Base-by-base conservation (phyloP, 2,113 vertebrate genomes). In the Pungitius pungitius region DNA sequence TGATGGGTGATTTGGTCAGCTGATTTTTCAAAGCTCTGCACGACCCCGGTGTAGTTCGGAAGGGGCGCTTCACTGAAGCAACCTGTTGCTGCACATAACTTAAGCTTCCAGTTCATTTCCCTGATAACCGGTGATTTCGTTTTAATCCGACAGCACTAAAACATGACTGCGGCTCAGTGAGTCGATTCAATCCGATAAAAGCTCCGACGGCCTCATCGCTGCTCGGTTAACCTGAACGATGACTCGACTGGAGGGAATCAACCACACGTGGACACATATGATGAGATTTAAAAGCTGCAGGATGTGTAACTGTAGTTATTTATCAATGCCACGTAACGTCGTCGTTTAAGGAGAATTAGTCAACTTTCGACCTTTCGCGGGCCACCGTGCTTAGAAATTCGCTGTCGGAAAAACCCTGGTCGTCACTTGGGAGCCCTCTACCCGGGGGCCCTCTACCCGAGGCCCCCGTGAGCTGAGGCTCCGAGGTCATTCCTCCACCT, bases 221-320 rank as follows among this genome's bases (percentile, higher is more conserved):
- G 35, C 52, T 67, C 51, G 56, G 4, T 65, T 78, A 73, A 81
- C 65, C 57, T 80, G 70, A 62, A 75, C 67, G 68, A 71, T 49
- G 67, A 84, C 58, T 65, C 60, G 57, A 13, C 78, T 20, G 71
- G 24, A 76, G 14, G 57, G 4, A 27, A 70, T 70, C n/a, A 73
- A 10, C 35, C 49, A 56, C 65, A 73, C 22, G 45, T 33, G 58
- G 40, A 51, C 65, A 30, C 45, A 40, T 14, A 63, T 42, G 40
- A 8, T 3, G 45, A 61, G 49, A 35, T 51, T 52, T 61, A 3
- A 61, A 66, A 40, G 33, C 64, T 69, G 57, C 51, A 40, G 64
- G 27, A 57, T 24, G 8, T n/a, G 1, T 22, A 61, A 73, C 33
- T 5, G 30, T 37, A 17, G 35, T 39, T 42, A 40, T 18, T 15